These are phyloP conservation scores for Guaruba guarouba DNA, from an alignment of 2,113 vertebrate species.

Conservation along the genomic window DNA sequence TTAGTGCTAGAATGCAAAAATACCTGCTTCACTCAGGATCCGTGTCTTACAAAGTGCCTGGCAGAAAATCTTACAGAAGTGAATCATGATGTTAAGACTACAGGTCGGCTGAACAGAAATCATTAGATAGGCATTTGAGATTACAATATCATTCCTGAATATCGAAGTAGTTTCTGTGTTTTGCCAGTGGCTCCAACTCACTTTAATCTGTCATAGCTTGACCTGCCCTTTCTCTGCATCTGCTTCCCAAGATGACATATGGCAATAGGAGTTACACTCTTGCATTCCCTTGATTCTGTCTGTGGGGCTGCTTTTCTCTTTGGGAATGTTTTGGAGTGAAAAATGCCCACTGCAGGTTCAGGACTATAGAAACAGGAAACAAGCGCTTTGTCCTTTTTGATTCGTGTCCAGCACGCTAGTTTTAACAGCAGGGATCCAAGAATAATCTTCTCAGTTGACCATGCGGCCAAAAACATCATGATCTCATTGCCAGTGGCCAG, in stretches of 20 bases:
- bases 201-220: not conserved
- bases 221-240: not conserved
- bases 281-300: not conserved
- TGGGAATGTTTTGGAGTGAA: not conserved
- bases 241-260: fast-evolving
- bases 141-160: not conserved
- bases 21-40: not conserved
- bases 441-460: slow-evolving; percentile 36
- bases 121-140: slow-evolving; percentile 38
- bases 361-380: slow-evolving; percentile 43
- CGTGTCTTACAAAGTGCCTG: not conserved
- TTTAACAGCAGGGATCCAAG: slow-evolving; percentile 42
- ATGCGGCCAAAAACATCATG: not conserved
- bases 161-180: not conserved
- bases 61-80: not conserved
- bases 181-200: not conserved
- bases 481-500: slow-evolving; percentile 32
- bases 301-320: not conserved
- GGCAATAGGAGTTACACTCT: not conserved
- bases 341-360: not conserved
- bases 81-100: not conserved
- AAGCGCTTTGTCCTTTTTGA: slow-evolving; percentile 32
- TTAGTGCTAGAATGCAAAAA: not conserved
- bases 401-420: not conserved
- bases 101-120: not conserved